Evolutionary conservation across 2,797 vertebrate genomes (phyloP).

Genomic region (Chelonia mydas): DNA sequence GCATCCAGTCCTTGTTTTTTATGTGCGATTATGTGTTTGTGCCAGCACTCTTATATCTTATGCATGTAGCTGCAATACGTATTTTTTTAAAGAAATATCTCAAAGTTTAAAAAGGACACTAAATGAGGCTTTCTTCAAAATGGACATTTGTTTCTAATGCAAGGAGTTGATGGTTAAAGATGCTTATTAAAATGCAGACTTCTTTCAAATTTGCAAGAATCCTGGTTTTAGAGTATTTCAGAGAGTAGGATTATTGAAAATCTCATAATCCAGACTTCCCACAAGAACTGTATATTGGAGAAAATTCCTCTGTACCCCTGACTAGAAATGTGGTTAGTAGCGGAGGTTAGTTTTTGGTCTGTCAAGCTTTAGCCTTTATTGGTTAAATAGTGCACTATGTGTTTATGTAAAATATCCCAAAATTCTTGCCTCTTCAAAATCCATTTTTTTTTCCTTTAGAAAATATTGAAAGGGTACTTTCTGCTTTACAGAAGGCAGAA

Average conservation of each 20-base stretch:
- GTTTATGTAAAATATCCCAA: background rate
- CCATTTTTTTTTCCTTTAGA: constrained; percentile 48
- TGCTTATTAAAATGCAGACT: background rate
- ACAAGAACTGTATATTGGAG: rapidly evolving
- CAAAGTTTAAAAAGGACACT: background rate
- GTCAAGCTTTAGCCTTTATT: background rate
- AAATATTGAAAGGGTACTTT: constrained; percentile 85
- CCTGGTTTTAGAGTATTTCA: background rate
- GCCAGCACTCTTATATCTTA: background rate
- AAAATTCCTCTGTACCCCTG: background rate
- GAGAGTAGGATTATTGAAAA: background rate
- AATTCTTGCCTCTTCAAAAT: background rate
- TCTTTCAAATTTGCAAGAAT: background rate
- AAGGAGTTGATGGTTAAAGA: background rate
- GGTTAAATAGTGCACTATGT: background rate
- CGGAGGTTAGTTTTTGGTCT: background rate
- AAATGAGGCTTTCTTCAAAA: background rate
- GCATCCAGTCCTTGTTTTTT: background rate
- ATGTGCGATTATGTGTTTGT: background rate
- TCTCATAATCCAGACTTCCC: background rate
- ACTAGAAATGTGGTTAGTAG: background rate
- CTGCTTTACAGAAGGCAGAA: constrained; percentile 91
- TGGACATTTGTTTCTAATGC: background rate
- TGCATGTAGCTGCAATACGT: background rate
- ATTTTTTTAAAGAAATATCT: background rate